These are phyloP conservation scores for Carterocephalus palaemon DNA, from an alignment of 2,888 invertebrate genomes.

Conservation along the genomic window DNA sequence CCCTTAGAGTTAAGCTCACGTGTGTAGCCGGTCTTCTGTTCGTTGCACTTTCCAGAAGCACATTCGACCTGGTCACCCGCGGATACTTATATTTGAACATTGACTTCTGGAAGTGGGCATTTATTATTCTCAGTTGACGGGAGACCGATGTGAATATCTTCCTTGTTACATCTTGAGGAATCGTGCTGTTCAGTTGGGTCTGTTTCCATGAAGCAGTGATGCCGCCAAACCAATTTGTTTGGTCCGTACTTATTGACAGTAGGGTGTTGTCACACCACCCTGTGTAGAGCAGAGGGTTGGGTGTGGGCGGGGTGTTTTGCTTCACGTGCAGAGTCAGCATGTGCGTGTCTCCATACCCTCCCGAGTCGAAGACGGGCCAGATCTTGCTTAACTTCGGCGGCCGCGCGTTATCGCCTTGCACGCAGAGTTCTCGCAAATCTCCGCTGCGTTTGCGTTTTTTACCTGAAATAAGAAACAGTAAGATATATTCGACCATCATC, in stretches of 20 bases:
- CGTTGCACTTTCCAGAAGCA: constrained; percentile 57
- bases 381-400: constrained; percentile 66
- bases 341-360: constrained; percentile 60
- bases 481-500: too few species aligned
- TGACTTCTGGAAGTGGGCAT: constrained; percentile 59
- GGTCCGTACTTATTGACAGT: constrained; percentile 35
- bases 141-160: constrained; percentile 67
- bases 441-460: constrained; percentile 65
- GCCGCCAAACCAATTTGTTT: constrained; percentile 56
- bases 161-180: constrained; percentile 54
- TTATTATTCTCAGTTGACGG: constrained; percentile 64
- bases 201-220: constrained; percentile 61
- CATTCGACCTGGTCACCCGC: constrained; percentile 64
- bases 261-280: constrained; percentile 35
- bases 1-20: constrained; percentile 55
- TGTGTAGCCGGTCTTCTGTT: constrained; percentile 54
- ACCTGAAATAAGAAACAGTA: constrained; percentile 50
- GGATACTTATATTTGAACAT: constrained; percentile 72
- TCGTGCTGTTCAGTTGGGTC: constrained; percentile 47
- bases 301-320: constrained; percentile 43
- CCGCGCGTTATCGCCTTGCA: constrained; percentile 53
- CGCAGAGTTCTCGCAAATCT: constrained; percentile 51
- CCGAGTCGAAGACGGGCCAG: constrained; percentile 76
- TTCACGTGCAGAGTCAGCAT: constrained; percentile 50
- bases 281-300: constrained; percentile 56